Conservation (phyloP, 1,140 invertebrate species). For the Ridgeia piscesae region DNA sequence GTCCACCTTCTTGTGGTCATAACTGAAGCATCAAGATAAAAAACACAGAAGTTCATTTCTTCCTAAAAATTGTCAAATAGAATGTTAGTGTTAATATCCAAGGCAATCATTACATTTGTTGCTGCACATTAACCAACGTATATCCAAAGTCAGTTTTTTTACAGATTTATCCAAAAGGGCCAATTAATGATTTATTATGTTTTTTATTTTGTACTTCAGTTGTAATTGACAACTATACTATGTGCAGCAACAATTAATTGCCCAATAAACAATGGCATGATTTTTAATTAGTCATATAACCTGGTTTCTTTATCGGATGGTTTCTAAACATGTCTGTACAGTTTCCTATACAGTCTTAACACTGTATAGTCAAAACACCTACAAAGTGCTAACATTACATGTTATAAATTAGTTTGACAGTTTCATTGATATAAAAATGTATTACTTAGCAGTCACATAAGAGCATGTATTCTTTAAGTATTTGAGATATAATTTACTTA, state of each 20-base stretch:
- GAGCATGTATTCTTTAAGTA: not conserved
- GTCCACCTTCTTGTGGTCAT: too few species aligned
- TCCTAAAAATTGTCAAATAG: too few species aligned
- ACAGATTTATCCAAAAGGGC: too few species aligned
- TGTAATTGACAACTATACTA: not conserved
- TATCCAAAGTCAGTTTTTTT: too few species aligned
- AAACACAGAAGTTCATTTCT: too few species aligned
- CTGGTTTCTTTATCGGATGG: too few species aligned
- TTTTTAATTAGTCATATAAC: conserved; percentile 9
- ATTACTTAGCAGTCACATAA: not conserved
- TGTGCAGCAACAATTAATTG: not conserved
- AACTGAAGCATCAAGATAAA: too few species aligned
- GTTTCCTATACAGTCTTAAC: not conserved
- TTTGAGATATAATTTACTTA: conserved; percentile 49
- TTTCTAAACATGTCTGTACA: not conserved
- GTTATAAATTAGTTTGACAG: not conserved
- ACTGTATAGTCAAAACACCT: not conserved
- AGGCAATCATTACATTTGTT: too few species aligned
- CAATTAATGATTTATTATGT: too few species aligned
- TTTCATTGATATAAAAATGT: too few species aligned
- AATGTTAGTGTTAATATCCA: too few species aligned
- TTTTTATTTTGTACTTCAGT: too few species aligned
- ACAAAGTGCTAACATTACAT: not conserved
- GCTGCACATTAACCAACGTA: not conserved
- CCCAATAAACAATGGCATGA: not conserved